These are phyloP conservation scores for Mus pahari DNA, from an alignment of 2,113 vertebrate genomes.

Conservation along the genomic window DNA sequence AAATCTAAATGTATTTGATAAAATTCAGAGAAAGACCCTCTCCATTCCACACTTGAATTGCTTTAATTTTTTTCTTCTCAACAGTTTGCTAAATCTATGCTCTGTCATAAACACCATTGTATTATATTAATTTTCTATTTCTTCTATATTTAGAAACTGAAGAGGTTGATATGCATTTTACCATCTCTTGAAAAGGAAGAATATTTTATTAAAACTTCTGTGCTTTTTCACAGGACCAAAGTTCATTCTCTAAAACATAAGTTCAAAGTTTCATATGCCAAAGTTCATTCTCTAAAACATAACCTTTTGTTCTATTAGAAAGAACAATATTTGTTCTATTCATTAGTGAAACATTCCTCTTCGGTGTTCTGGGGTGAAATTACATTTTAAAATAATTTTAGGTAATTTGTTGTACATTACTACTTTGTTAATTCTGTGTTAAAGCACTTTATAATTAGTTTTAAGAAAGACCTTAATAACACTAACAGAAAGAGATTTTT, in stretches of 20 bases:
- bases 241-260: no score
- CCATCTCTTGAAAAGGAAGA: not conserved
- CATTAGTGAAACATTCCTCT: conserved; percentile 49
- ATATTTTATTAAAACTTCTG: conserved; percentile 55
- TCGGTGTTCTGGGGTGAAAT: conserved; percentile 58
- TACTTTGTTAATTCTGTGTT: conserved; percentile 23
- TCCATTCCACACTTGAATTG: conserved; percentile 13
- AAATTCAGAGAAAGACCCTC: conserved; percentile 50
- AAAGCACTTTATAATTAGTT: conserved; percentile 19
- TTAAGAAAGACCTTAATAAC: conserved; percentile 46
- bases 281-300: conserved; percentile 38
- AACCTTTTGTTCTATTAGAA: conserved; percentile 56
- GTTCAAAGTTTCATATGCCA: no score
- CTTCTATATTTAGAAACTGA: conserved; percentile 35
- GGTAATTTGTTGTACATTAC: conserved; percentile 42
- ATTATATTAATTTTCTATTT: not conserved
- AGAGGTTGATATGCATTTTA: conserved; percentile 21
- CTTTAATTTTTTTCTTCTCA: conserved; percentile 24
- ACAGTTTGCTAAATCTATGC: not conserved
- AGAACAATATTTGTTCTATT: conserved; percentile 35
- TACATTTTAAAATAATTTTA: conserved; percentile 62
- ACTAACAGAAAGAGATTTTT: conserved; percentile 10
- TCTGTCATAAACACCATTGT: conserved; percentile 34
- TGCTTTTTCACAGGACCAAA: conserved; percentile 32
- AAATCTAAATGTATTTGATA: conserved; percentile 19